Evolutionary conservation across 2,888 invertebrate genomes (phyloP).

Genomic region (Athalia rosae): DNA sequence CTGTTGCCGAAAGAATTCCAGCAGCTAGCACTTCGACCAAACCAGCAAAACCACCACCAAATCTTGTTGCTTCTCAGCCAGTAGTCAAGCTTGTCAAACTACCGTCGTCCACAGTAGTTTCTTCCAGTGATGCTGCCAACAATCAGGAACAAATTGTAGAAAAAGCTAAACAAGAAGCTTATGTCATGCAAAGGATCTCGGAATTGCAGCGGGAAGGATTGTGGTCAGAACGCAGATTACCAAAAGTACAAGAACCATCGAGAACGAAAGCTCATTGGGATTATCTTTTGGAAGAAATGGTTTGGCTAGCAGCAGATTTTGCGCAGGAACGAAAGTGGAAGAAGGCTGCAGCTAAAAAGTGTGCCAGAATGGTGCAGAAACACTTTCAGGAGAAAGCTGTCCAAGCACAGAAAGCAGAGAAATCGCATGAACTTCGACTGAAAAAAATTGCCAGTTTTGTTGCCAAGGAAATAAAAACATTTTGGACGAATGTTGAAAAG

Average conservation of each 20-base stretch:
- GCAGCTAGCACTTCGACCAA: constrained; percentile 52
- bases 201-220: constrained; percentile 95
- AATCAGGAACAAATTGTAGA: constrained; percentile 88
- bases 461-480: constrained; percentile 94
- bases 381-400: constrained; percentile 93
- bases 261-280: constrained; percentile 98
- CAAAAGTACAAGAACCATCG: constrained; percentile 93
- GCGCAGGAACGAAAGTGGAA: constrained; percentile 99
- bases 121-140: constrained; percentile 66
- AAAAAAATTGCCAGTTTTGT: constrained; percentile 91
- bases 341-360: constrained; percentile 94
- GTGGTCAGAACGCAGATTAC: constrained; percentile 94
- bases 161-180: constrained; percentile 94
- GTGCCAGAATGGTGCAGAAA: constrained; percentile 93
- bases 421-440: constrained; percentile 91
- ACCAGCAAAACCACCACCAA: constrained; percentile 46
- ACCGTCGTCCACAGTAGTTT: constrained; percentile 59
- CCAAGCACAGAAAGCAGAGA: constrained; percentile 92
- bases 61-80: constrained; percentile 62
- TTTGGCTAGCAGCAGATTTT: constrained; percentile 98
- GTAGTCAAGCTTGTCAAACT: constrained; percentile 69
- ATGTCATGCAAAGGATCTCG: constrained; percentile 92
- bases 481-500: constrained; percentile 98
- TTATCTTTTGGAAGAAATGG: constrained; percentile 98
- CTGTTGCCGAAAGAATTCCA: constrained; percentile 69